A percentile compares a stretch with the other conserved stretches of the same genome.
Evolutionary conservation across 2,113 vertebrate genomes (phyloP).

Genomic region (Progne subis): DNA sequence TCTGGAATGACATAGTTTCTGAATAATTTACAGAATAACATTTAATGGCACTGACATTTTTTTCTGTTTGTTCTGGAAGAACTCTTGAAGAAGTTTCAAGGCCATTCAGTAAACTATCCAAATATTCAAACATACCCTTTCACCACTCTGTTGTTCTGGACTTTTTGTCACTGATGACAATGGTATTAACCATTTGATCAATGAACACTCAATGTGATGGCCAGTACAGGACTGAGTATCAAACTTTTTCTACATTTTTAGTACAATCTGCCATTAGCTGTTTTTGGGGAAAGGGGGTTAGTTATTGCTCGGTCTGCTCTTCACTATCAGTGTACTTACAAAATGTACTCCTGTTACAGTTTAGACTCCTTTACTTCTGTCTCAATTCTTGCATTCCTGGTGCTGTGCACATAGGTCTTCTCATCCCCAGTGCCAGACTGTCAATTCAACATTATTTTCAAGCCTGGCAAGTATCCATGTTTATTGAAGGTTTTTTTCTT

Average conservation of each 20-base stretch:
- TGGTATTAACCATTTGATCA: background rate
- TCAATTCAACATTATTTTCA: background rate
- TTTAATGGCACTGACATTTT: background rate
- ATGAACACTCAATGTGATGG: background rate
- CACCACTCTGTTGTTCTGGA: background rate
- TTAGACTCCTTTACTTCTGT: background rate
- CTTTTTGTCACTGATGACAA: background rate
- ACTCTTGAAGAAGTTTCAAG: background rate
- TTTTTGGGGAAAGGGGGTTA: rapidly evolving
- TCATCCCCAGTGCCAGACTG: background rate
- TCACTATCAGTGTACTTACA: background rate
- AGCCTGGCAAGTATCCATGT: background rate
- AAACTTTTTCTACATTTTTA: background rate
- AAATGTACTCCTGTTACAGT: background rate
- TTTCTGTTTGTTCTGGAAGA: conserved; percentile 3
- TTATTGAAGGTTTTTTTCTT: background rate
- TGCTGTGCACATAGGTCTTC: background rate
- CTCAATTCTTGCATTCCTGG: background rate
- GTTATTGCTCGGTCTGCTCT: background rate
- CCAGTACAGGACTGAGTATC: background rate
- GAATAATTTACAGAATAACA: background rate
- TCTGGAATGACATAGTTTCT: background rate
- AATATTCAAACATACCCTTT: background rate
- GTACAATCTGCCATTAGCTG: background rate
- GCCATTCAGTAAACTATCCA: background rate